Base-by-base conservation (phyloP, 2,888 invertebrate genomes). In the Ormia ochracea region DNA sequence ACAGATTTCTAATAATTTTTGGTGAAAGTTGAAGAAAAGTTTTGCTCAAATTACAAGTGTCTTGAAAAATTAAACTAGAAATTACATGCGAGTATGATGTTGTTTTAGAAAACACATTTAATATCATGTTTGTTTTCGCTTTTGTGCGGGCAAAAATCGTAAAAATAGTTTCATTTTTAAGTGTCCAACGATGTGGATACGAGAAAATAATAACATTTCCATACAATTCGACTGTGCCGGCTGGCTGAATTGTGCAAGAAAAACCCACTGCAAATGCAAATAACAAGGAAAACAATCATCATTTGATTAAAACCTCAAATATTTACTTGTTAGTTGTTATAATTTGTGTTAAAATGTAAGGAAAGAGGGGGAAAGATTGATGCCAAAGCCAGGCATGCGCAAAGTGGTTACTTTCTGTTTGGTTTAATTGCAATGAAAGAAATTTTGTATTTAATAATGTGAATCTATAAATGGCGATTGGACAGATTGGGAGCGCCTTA, bases 251-350 rank as follows among this genome's bases (percentile, higher is more conserved):
- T 43, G 6, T 21, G 5, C 0, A 59, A 9, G 0, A 17, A 10
- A 50, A 36, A 65, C 19, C 43, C 41, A 43, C 9, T 33, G 31
- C 17, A 54, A 36, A n/a, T 63, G 23, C 19, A 45, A 61, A 26
- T 61, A 36, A 50, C 33, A 33, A 6, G n/a, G 58, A 21, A 21
- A 73, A 48, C 21, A 19, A 48, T 19, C 17, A 31, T 50, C 14
- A 43, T 75, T 59, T 31, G 41, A 56, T 58, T 41, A 41, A 73
- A 73, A 66, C 58, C 41, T 52, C 59, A 65, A 73, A 73, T 33
- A 65, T 56, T 45, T 19, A 45, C 48, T 36, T 14, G n/a, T n/a
- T 12, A 17, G 23, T 23, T n/a, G 4, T 74, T 59, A 19, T 45
- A 41, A 28, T 66, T 59, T 43, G 33, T 68, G 50, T 52, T 68